These are phyloP conservation scores for Zaprionus ghesquierei DNA, from an alignment of 1,140 invertebrate genomes.

Conservation along the genomic window DNA sequence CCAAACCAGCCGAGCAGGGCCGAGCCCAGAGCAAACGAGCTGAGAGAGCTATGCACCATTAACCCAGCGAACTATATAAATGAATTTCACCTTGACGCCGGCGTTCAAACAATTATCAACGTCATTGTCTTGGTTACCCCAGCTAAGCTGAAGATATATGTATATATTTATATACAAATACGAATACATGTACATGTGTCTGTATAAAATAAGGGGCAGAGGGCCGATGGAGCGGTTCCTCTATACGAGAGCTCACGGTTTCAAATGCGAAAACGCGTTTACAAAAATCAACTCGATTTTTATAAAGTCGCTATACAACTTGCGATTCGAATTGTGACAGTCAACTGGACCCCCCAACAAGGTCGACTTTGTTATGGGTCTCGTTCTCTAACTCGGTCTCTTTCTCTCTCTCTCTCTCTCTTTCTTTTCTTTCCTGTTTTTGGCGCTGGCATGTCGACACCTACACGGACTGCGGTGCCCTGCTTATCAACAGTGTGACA, in stretches of 20 bases:
- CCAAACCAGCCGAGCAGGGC: constrained; percentile 10
- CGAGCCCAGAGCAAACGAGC: too few species aligned
- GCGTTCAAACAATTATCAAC: constrained; percentile 59
- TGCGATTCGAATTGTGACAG: constrained; percentile 13
- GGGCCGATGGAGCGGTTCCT: background rate
- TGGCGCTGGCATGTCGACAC: constrained; percentile 30
- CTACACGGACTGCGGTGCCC: constrained; percentile 37
- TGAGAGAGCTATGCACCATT: constrained; percentile 52
- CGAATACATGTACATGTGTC: too few species aligned
- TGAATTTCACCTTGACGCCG: constrained; percentile 75
- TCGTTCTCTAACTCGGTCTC: background rate
- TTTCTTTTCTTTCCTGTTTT: background rate
- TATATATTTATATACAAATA: background rate
- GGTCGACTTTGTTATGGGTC: constrained; percentile 34
- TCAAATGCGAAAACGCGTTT: constrained; percentile 14
- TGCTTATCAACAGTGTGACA: constrained; percentile 63
- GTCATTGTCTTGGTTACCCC: constrained; percentile 66
- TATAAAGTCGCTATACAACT: background rate
- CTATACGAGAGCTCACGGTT: constrained; percentile 59
- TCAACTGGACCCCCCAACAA: constrained; percentile 4
- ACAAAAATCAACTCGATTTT: background rate
- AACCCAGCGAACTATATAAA: constrained; percentile 70
- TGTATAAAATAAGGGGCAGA: background rate
- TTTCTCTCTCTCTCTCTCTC: background rate
- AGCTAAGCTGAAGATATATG: background rate